Conservation (phyloP, 2,888 invertebrate genomes). For the Orthosia gracilis region DNA sequence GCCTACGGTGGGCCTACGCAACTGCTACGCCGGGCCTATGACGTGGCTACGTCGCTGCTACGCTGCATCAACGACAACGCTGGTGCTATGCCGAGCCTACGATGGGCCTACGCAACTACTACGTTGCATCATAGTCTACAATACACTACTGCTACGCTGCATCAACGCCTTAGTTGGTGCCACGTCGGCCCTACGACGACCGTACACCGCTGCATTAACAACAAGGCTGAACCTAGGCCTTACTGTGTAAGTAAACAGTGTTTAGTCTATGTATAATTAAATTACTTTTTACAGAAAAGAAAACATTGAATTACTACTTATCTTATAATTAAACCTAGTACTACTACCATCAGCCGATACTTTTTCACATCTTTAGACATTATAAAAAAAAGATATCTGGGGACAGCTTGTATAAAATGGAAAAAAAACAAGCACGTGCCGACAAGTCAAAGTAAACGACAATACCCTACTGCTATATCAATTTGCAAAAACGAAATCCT, state of each 20-base stretch:
- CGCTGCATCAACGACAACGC: not conserved
- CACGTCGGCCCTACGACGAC: not conserved
- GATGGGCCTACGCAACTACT: not conserved
- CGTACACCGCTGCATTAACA: not conserved
- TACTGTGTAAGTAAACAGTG: not conserved
- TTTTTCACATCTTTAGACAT: not conserved
- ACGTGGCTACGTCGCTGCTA: not conserved
- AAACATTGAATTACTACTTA: not conserved
- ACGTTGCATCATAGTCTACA: not conserved
- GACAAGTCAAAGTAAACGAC: conserved; percentile 21
- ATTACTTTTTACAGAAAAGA: not conserved
- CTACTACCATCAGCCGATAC: not conserved
- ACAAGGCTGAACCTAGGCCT: not conserved
- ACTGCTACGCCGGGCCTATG: not conserved
- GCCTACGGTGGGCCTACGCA: not conserved
- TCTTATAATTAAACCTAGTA: not conserved
- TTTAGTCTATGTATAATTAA: not conserved
- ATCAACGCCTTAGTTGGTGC: no score
- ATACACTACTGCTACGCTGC: not conserved
- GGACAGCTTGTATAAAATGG: not conserved
- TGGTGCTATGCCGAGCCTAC: not conserved
- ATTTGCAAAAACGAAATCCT: conserved; percentile 60
- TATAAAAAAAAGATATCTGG: not conserved
- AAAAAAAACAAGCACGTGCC: conserved; percentile 20
- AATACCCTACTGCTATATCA: conserved; percentile 40